Base-by-base conservation (phyloP, 2,113 vertebrate genomes). In the Zosterops hypoxanthus region DNA sequence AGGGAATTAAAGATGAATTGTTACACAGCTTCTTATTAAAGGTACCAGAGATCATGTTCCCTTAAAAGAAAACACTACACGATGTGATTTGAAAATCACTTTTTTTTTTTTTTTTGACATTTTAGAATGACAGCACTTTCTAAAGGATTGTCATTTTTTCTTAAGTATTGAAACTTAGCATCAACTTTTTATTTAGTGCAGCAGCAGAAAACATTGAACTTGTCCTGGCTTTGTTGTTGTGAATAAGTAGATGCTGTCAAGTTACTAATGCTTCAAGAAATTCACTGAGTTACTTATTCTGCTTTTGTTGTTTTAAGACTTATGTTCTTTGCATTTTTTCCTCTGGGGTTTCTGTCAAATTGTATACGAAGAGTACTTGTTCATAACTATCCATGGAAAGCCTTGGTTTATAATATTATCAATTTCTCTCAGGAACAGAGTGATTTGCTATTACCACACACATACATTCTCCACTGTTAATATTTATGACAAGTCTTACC, bases 21-120 rank as follows among this genome's bases (percentile, higher is more conserved):
- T 96, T 93, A 90, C 26, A 36, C 42, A 92, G 56, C 69, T 95
- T 95, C 87, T 97, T 95, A 96, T 95, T 94, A 96, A 87, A 97
- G 85, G 75, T 73, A 94, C 42, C 39, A 71, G 91, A 90, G 76
- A 94, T 90, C 88, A 78, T 60, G 64, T 92, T 97, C 60, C 80
- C 89, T 93, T 93, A 34, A 94, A 90, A 95, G 83, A 87, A 89
- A 86, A 82, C 83, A 88, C 47, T 84, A 83, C 86, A 69, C 19
- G 63, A 70, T 59, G 36, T 66, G 33, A 84, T 93, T 96, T 83
- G 95, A 94, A 97, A 97, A 95, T 82, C 12, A 64, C 76, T 95
- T 85, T 94, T 14, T 3, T 77, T 3, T 36, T 36, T 77, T 97
- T 41, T 57, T 70, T 95, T 82, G 33, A 91, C 70, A 63, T 95